phyloP scores from a whole-genome alignment of 2,888 invertebrate species.

The Mylabris sibirica region DNA sequence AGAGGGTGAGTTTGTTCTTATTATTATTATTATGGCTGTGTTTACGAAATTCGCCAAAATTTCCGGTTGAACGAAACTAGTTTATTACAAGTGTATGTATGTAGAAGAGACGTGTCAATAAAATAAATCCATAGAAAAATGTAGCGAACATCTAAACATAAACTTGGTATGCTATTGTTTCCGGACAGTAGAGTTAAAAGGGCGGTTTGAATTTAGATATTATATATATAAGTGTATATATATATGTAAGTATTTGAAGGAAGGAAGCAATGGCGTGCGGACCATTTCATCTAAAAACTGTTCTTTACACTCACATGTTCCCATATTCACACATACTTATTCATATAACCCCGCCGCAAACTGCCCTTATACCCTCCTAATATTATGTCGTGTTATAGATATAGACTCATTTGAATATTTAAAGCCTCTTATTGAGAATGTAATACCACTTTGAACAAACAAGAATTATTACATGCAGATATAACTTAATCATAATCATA shows the following conservation, averaged over 20 bases:
- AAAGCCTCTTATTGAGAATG: conserved; percentile 41
- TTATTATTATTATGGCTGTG: conserved; percentile 11
- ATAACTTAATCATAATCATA: conserved; percentile 23
- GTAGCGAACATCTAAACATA: conserved; percentile 60
- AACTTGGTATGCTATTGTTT: conserved; percentile 55
- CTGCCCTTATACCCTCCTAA: conserved; percentile 38
- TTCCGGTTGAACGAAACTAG: neutral
- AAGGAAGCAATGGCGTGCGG: conserved; percentile 59
- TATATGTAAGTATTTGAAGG: neutral
- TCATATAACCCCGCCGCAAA: conserved; percentile 34
- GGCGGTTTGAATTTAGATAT: conserved; percentile 53
- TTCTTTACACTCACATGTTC: conserved; percentile 58
- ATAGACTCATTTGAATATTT: conserved; percentile 46
- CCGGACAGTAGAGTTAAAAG: conserved; percentile 49
- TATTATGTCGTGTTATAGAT: conserved; percentile 35
- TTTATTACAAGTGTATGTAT: conserved; percentile 27
- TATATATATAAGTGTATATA: neutral
- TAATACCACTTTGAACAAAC: conserved; percentile 30
- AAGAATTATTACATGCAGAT: conserved; percentile 29
- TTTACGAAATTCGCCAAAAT: conserved; percentile 7
- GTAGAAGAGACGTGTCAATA: conserved; percentile 48
- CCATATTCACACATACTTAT: conserved; percentile 56
- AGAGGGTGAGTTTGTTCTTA: neutral
- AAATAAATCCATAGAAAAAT: conserved; percentile 58
- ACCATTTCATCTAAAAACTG: conserved; percentile 58